These are phyloP conservation scores for Passer montanus DNA, from an alignment of 2,113 vertebrate genomes.

Conservation along the genomic window DNA sequence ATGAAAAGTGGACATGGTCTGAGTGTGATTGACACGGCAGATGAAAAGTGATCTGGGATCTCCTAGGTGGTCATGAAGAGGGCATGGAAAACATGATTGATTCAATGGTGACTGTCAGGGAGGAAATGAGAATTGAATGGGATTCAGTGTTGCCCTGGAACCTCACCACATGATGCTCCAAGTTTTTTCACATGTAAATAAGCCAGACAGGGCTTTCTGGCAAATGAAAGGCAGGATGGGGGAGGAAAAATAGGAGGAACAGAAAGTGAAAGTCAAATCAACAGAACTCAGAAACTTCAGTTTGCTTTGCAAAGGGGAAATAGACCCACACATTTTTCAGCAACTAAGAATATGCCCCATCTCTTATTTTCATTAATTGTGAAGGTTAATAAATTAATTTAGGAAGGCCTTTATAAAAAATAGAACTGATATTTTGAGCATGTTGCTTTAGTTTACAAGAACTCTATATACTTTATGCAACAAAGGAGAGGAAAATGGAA, in stretches of 20 bases:
- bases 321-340: background rate
- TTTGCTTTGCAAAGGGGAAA: background rate
- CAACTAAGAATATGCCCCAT: background rate
- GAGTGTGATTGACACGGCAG: constrained; percentile 82
- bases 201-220: constrained; percentile 76
- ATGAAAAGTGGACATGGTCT: constrained; percentile 86
- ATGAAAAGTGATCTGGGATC: constrained; percentile 82
- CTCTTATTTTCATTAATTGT: background rate
- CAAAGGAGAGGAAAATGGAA: background rate
- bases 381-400: background rate
- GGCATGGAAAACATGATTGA: constrained; percentile 86
- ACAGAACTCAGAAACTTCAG: background rate
- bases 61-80: constrained; percentile 82
- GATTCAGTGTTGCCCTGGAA: constrained; percentile 80
- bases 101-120: constrained; percentile 84
- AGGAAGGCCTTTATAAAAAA: background rate
- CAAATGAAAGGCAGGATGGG: constrained; percentile 75
- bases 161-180: constrained; percentile 85
- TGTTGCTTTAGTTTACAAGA: background rate
- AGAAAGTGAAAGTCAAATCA: constrained; percentile 57
- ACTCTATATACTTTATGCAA: background rate
- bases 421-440: background rate
- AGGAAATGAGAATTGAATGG: constrained; percentile 92
- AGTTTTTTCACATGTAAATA: constrained; percentile 96
- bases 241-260: constrained; percentile 35